A percentile compares a stretch with the other conserved stretches of the same genome.
These are phyloP conservation scores for Nemoura dubitans DNA, from an alignment of 2,888 invertebrate species.

Conservation along the genomic window DNA sequence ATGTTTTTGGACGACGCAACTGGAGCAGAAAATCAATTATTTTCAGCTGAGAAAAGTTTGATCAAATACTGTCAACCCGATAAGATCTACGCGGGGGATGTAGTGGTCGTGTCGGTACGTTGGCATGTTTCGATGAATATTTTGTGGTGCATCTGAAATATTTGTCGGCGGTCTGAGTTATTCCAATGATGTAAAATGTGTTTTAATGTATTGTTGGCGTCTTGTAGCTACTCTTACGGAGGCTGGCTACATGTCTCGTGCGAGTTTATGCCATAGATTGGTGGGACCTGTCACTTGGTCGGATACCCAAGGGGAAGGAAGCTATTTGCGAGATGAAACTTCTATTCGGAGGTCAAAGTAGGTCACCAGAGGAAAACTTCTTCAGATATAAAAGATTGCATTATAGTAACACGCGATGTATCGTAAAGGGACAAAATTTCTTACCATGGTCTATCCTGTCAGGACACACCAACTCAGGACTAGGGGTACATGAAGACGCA, in stretches of 20 bases:
- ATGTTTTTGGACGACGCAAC: not conserved
- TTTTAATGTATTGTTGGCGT: not conserved
- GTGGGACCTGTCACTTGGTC: not conserved
- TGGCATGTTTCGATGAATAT: too few species aligned
- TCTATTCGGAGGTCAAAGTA: constrained; percentile 16
- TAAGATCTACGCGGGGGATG: too few species aligned
- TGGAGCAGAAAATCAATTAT: not conserved
- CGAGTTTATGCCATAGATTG: not conserved
- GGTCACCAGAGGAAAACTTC: constrained; percentile 8
- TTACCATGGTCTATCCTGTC: too few species aligned
- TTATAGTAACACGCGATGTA: not conserved
- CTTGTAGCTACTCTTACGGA: too few species aligned
- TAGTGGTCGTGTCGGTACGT: too few species aligned
- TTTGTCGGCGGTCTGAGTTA: too few species aligned
- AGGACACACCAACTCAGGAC: too few species aligned
- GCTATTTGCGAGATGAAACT: constrained; percentile 25
- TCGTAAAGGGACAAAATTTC: not conserved
- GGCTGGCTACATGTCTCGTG: not conserved
- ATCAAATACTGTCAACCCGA: too few species aligned
- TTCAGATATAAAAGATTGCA: not conserved
- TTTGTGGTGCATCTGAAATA: too few species aligned
- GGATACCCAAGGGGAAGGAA: not conserved
- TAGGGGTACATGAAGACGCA: too few species aligned
- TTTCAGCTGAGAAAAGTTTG: too few species aligned
- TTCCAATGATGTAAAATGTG: not conserved